Percentiles rank a stretch among this genome's conserved stretches.
Conservation (phyloP, 2,113 vertebrate genomes). For the Hemiscyllium ocellatum region DNA sequence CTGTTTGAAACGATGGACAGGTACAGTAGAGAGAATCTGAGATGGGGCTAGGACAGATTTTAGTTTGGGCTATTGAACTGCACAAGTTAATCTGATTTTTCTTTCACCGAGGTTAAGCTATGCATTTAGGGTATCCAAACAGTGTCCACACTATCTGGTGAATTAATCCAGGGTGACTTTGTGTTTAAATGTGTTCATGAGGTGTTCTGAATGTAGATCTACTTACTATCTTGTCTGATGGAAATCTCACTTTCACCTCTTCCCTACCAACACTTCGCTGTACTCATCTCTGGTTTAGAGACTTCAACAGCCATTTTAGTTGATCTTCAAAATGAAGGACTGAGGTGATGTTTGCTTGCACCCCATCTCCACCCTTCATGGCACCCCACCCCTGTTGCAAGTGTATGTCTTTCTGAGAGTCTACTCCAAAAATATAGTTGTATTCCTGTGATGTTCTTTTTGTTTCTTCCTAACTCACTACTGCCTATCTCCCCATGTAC, state of each 20-base stretch:
- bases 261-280: neutral
- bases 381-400: too few species aligned
- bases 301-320: neutral
- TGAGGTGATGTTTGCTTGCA: neutral
- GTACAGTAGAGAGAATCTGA: conserved; percentile 49
- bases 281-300: neutral
- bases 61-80: neutral
- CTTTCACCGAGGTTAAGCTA: neutral
- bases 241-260: neutral
- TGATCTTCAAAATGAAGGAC: neutral
- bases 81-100: neutral
- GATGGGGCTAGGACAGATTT: neutral
- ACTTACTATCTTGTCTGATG: neutral
- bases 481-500: neutral
- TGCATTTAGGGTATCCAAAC: neutral
- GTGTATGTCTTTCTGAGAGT: too few species aligned
- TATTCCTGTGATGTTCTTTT: neutral
- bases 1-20: conserved; percentile 79
- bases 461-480: neutral
- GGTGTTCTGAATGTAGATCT: neutral
- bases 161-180: neutral
- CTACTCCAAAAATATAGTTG: too few species aligned
- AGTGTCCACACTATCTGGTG: neutral
- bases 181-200: neutral
- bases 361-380: too few species aligned